Base-by-base conservation (phyloP, 2,888 invertebrate species). In the Trachelus iudaicus region DNA sequence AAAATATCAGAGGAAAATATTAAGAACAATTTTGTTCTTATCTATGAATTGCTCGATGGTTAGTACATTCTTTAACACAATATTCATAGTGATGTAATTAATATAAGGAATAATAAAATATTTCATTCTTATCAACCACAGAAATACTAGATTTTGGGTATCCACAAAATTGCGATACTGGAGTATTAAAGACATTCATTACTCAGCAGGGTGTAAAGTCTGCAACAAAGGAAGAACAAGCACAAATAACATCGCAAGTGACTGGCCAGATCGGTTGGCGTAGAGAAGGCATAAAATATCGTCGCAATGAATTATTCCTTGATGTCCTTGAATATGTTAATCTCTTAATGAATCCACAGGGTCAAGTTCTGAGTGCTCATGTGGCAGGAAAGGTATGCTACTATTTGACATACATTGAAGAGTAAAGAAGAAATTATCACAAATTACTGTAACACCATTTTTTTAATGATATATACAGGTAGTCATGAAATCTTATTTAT, bases 1-100 rank as follows among this genome's bases (percentile, higher is more conserved):
- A 99, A 99, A 93, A 98, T 99, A 83, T 98, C 99, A 0, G 99
- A 99, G 91, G 99, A 99, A 92, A 99, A 99, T 91, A 99, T 99
- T 89, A 99, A 99, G 93, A 99, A 99, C 92, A 99, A 99, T 92
- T 99, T 99, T 93, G 99, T 99, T 31, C 94, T 99, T 34, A 99
- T 99, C 87, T 99, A 99, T 91, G 99, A 99, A 92, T 93, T 99
- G 84, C 94, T 99, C 78, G 99, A 99, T 93, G 98, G 98, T 98
- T 92, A 93, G 92, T 86, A n/a, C 23, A 75, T 69, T 71, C 69
- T 73, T 35, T 34, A 35, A 76, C 1, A 73, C 40, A 75, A 76
- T 33, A 71, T 34, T 56, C 56, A 56, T 56, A 56, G 2, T 56
- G 56, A 23, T 56, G 2, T 56, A 56, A 56, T 56, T 9, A 23